phyloP scores from a whole-genome alignment of 1,140 invertebrate species.

The Metopolophium dirhodum region DNA sequence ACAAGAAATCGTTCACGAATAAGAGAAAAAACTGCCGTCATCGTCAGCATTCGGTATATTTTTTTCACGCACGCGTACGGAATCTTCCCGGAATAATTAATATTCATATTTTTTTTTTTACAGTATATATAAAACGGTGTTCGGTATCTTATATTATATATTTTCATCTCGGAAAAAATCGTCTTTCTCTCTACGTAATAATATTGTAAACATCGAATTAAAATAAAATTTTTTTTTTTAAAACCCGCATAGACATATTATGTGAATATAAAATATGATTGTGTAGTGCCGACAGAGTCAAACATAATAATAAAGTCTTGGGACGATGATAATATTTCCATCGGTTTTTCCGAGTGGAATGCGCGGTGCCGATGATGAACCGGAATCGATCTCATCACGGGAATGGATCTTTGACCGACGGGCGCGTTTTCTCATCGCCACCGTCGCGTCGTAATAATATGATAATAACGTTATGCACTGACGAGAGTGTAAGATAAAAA shows the following conservation, averaged over 20 bases:
- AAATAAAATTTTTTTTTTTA: not conserved
- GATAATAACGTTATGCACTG: not conserved
- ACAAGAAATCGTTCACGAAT: slow-evolving; percentile 23
- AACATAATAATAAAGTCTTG: not conserved
- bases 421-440: not conserved
- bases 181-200: not conserved
- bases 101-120: slow-evolving; percentile 4
- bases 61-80: not conserved
- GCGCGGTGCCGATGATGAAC: not conserved
- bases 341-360: not conserved
- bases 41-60: not conserved
- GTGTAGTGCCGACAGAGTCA: not conserved
- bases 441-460: not conserved
- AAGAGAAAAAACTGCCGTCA: slow-evolving; percentile 28
- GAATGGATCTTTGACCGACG: not conserved
- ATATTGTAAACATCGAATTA: not conserved
- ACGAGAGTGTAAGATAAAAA: not conserved
- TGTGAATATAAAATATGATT: not conserved
- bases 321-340: not conserved
- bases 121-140: not conserved
- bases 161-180: not conserved
- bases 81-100: not conserved
- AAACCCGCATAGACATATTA: not conserved
- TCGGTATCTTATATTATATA: not conserved
- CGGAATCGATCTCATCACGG: too few species aligned